phyloP scores from a whole-genome alignment of 1,140 invertebrate genomes.

The Lepidurus arcticus region DNA sequence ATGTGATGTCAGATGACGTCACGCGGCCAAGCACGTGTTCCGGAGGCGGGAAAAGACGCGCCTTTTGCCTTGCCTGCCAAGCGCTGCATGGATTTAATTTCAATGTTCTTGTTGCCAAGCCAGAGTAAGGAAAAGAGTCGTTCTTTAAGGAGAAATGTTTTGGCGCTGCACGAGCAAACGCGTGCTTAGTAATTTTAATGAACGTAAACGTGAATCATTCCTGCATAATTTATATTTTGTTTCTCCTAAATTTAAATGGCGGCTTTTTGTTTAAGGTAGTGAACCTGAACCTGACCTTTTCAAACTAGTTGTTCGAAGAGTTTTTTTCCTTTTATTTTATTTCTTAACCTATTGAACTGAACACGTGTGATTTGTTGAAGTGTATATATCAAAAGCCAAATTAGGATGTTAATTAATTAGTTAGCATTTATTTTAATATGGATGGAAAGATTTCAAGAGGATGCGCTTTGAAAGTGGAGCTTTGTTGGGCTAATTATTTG shows the following conservation, averaged over 20 bases:
- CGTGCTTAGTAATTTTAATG: neutral
- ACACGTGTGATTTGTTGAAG: neutral
- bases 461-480: neutral
- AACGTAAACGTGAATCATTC: conserved; percentile 11
- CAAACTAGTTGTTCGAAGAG: too few species aligned
- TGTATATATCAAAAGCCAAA: neutral
- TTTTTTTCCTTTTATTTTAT: too few species aligned
- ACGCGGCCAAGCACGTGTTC: neutral
- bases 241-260: neutral
- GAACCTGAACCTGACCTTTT: too few species aligned
- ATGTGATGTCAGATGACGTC: neutral
- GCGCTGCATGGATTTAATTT: neutral
- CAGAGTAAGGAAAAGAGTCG: neutral
- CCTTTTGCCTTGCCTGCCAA: neutral
- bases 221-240: neutral
- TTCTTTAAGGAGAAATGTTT: neutral
- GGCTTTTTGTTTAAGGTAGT: too few species aligned
- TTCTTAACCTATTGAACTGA: neutral
- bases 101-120: neutral
- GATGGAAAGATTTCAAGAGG: neutral
- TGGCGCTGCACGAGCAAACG: neutral
- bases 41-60: neutral
- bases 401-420: neutral
- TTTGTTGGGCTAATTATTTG: neutral
- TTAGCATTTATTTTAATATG: neutral